Base-by-base conservation (phyloP, 2,888 invertebrate species). In the Eubasilissa splendida region DNA sequence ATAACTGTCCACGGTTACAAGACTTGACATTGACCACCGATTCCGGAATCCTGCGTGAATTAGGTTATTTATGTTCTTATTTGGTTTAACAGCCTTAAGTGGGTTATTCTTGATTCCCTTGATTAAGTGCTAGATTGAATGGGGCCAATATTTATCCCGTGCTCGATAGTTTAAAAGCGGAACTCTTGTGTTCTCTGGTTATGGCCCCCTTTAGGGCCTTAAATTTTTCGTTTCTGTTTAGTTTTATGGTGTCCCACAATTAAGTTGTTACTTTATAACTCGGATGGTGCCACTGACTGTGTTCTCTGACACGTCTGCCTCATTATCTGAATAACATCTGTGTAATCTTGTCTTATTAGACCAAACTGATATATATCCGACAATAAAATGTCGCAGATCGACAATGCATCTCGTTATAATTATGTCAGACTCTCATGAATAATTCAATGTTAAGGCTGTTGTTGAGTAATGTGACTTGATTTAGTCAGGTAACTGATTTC, bases 201-300 rank as follows among this genome's bases (percentile, higher is more conserved):
- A 71, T 42, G 42, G 42, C 42, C 54, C 59, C 60, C 14, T 63
- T 78, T 71, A 71, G 8, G 63, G 60, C 60, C 75, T 63, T 53
- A 75, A 78, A 81, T 74, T 75, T 75, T 33, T 33, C 42, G 11
- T 75, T 74, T 78, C 74, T 74, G 33, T 59, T 63, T 50, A 58
- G 68, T 74, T 54, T 71, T 22, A 66, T 74, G 76, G 79, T 79
- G 73, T 60, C 65, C 42, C 54, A 81, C 78, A 80, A 82, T 83
- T 83, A 83, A 80, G 71, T 73, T 60, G 80, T 79, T 76, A 80
- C 60, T 80, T 83, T 81, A 81, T 77, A 83, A 81, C 79, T 59
- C 56, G 5, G 12, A 76, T 22, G 70, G 68, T 76, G 71, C 80
- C 76, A 71, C 80, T 65, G 80, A 70, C 71, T 71, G 42, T 63